Conservation (phyloP, 1,140 invertebrate genomes). For the Drosophila ficusphila region DNA sequence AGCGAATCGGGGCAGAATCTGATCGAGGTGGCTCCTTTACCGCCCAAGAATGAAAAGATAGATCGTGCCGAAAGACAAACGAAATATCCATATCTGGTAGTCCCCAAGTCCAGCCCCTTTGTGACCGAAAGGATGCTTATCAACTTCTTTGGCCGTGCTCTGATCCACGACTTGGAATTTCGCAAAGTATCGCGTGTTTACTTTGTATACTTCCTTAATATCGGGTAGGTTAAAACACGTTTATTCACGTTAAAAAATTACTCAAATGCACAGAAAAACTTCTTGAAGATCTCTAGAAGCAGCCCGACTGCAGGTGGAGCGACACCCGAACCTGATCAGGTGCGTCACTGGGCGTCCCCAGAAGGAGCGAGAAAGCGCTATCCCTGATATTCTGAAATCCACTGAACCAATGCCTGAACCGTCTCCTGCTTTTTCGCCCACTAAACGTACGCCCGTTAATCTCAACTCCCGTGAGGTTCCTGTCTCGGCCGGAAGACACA, state of each 20-base stretch:
- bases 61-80: not conserved
- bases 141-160: constrained; percentile 37
- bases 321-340: constrained; percentile 5
- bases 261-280: not conserved
- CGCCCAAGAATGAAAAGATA: not conserved
- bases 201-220: constrained; percentile 48
- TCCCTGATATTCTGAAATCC: too few species aligned
- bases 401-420: not conserved
- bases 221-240: constrained; percentile 28
- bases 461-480: constrained; percentile 12
- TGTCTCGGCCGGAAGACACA: constrained; percentile 4
- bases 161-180: constrained; percentile 38
- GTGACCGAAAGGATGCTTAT: constrained; percentile 11
- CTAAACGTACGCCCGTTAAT: constrained; percentile 13
- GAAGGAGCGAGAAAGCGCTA: not conserved
- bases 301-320: constrained; percentile 3
- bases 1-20: not conserved
- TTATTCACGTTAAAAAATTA: too few species aligned
- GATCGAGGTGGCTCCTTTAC: not conserved
- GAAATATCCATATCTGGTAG: constrained; percentile 50
- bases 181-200: constrained; percentile 2
- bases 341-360: constrained; percentile 19
- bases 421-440: not conserved
- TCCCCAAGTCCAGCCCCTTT: constrained; percentile 9
- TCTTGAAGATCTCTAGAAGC: constrained; percentile 38